Evolutionary conservation across 2,113 vertebrate species (phyloP), one percentile per base, ranked within the genome.

Genomic region (Chlamydotis undulata): DNA sequence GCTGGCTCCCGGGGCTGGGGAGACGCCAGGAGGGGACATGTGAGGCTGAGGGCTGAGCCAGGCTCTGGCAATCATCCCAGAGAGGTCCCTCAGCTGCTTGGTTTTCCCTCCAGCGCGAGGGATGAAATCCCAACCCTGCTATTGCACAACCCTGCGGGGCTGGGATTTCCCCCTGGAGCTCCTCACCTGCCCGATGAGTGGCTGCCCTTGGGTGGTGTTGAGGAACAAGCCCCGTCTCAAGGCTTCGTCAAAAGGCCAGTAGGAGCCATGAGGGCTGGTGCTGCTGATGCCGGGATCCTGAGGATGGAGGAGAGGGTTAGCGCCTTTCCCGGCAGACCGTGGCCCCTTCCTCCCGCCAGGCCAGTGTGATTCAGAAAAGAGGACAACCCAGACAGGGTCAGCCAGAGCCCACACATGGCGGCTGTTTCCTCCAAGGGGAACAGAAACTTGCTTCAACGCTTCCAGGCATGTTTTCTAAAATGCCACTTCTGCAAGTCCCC

Each of bases 241-340:
- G 15, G 98, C 99, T 71, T 99, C 99, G 19, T 99, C 99, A 0
- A 97, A 99, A 4, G 99, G 98, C 98, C 97, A 98, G 84, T 99
- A 99, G 25, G 98, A 98, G 39, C 98, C 99, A 0, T 88, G 59
- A 3, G 98, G 96, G 84, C 97, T 98, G 37, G 97, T 96, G 94
- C 98, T 99, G 95, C 99, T 99, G 97, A 99, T 99, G 6, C 98
- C 99, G 0, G 99, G 98, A 43, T 99, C 99, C 99, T 99, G 96
- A 43, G 90, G 81, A 82, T 0, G 6, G 55, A 95, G 84, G 26
- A 68, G 61, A 61, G 68, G 12, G 53, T 91, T 56, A 69, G 81
- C 1, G 31, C 28, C 50, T n/a, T 49, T 71, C 52, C 60, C 1
- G 2, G 24, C 73, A 82, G 33, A 14, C 9, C 2, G 0, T 4